Conservation (phyloP, 1,140 invertebrate species). For the Galleria mellonella region DNA sequence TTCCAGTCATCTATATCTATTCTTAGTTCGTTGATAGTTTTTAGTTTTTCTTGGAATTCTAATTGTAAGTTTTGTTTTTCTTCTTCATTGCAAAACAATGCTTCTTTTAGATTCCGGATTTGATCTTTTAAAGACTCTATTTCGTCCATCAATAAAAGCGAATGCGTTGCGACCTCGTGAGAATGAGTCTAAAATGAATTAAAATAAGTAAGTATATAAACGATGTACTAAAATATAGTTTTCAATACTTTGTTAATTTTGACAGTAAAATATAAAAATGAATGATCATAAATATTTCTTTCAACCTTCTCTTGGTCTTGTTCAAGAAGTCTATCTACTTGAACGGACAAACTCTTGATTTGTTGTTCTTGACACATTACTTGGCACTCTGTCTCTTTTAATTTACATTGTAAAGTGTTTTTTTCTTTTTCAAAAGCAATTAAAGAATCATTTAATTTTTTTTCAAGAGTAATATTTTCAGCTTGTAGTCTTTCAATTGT, state of each 20-base stretch:
- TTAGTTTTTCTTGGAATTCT: conserved; percentile 43
- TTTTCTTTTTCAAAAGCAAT: conserved; percentile 55
- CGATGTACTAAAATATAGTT: too few species aligned
- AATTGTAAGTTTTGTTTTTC: conserved; percentile 47
- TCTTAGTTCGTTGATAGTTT: conserved; percentile 41
- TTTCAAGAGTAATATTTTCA: conserved; percentile 49
- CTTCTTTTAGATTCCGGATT: conserved; percentile 45
- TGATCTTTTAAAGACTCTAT: conserved; percentile 48
- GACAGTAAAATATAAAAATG: too few species aligned
- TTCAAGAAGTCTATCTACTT: conserved; percentile 49
- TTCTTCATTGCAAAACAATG: conserved; percentile 42
- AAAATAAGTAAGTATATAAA: conserved; percentile 8
- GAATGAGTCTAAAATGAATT: conserved; percentile 14
- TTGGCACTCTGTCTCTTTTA: conserved; percentile 61
- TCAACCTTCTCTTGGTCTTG: conserved; percentile 34
- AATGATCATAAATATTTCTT: conserved; percentile 1
- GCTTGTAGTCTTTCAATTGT: conserved; percentile 39
- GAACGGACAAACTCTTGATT: conserved; percentile 48
- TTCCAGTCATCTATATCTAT: conserved; percentile 51
- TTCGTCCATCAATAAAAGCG: conserved; percentile 36
- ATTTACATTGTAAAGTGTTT: conserved; percentile 46
- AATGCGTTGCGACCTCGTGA: conserved; percentile 20
- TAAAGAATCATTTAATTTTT: conserved; percentile 42
- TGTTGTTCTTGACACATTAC: conserved; percentile 61
- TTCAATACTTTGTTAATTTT: background rate